Conservation (phyloP, 30 jellyfish, hydroid and myxozoan species). For the Calvadosia cruxmelitensis region DNA sequence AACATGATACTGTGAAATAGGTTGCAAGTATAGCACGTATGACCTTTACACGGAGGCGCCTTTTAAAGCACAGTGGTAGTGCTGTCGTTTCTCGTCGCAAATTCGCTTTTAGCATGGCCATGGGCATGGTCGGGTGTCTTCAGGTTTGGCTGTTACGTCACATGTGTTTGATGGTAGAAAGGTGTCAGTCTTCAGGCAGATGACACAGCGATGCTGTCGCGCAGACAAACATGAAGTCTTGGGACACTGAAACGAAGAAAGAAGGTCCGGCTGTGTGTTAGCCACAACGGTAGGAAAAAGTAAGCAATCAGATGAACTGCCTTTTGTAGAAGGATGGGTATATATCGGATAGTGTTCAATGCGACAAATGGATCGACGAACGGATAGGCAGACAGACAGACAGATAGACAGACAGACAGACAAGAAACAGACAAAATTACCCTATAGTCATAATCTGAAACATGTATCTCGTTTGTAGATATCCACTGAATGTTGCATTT, state of each 20-base stretch:
- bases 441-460: too few relatives aligned
- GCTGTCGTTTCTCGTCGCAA: neutral
- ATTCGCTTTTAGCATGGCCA: conserved; percentile 17
- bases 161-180: conserved; percentile 24
- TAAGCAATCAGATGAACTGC: too few relatives aligned
- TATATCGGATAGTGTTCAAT: too few relatives aligned
- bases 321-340: too few relatives aligned
- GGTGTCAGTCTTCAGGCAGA: conserved; percentile 25
- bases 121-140: conserved; percentile 33
- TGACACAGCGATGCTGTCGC: conserved; percentile 30
- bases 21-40: neutral
- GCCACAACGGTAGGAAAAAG: neutral
- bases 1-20: neutral
- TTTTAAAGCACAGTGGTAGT: too few relatives aligned
- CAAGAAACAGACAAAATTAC: too few relatives aligned
- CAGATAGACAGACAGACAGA: too few relatives aligned
- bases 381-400: too few relatives aligned
- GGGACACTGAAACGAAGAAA: conserved; percentile 21
- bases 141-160: conserved; percentile 21
- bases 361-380: too few relatives aligned
- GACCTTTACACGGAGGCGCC: conserved; percentile 1
- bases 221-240: conserved; percentile 16
- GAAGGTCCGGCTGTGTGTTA: neutral
- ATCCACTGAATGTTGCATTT: too few relatives aligned
- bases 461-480: too few relatives aligned